phyloP scores from a whole-genome alignment of 2,888 invertebrate genomes.

The Anaspis maculata region DNA sequence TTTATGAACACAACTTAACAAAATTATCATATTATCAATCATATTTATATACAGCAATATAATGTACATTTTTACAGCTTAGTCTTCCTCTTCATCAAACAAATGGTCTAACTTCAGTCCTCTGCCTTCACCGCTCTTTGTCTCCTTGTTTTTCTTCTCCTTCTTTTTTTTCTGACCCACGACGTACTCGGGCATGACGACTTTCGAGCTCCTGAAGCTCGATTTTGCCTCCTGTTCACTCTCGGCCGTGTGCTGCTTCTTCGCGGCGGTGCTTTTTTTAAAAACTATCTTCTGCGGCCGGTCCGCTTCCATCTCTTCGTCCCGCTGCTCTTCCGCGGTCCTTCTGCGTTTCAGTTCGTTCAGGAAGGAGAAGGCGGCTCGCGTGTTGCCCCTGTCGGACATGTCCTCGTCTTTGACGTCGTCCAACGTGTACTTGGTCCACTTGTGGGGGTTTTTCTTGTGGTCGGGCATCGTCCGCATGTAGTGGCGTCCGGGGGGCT shows the following conservation, averaged over 20 bases:
- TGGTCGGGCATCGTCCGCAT: constrained; percentile 46
- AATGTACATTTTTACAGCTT: no score
- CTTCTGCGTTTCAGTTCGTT: constrained; percentile 55
- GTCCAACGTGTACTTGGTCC: constrained; percentile 70
- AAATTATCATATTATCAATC: no score
- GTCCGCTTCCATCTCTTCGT: constrained; percentile 24
- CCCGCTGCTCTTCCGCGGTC: constrained; percentile 14
- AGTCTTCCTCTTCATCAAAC: constrained; percentile 41
- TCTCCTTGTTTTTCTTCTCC: constrained; percentile 34
- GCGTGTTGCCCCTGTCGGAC: constrained; percentile 68
- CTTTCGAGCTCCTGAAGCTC: constrained; percentile 57
- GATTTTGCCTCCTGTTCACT: constrained; percentile 37
- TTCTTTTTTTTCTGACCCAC: constrained; percentile 57
- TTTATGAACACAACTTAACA: no score
- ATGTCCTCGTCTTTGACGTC: constrained; percentile 70
- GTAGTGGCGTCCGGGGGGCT: constrained; percentile 46
- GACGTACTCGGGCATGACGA: constrained; percentile 77
- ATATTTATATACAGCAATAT: no score
- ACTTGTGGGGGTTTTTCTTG: constrained; percentile 70
- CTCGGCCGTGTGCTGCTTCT: constrained; percentile 4
- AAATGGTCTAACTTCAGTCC: constrained; percentile 51
- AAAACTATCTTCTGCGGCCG: constrained; percentile 33
- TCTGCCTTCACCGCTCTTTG: constrained; percentile 20
- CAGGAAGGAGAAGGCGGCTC: constrained; percentile 70
- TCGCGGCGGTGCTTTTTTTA: constrained; percentile 22